phyloP scores from a whole-genome alignment of 2,888 invertebrate genomes.

The Meteorus colon region DNA sequence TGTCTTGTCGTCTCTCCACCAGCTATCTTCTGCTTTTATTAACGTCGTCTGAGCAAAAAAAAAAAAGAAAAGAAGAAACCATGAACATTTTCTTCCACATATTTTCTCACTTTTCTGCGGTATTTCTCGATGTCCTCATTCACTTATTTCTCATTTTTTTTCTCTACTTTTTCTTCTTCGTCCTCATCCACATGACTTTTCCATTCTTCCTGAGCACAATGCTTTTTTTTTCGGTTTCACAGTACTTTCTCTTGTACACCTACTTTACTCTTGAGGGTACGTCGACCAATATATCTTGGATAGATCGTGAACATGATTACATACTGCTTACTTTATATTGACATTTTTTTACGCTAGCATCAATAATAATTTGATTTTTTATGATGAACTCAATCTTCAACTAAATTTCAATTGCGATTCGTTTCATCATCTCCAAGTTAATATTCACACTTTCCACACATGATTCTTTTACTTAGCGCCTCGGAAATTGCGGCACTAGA shows the following conservation, averaged over 20 bases:
- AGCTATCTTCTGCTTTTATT: conserved; percentile 33
- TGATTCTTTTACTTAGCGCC: too few relatives aligned
- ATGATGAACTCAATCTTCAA: too few relatives aligned
- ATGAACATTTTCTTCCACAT: conserved; percentile 24
- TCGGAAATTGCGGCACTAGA: too few relatives aligned
- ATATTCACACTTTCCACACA: too few relatives aligned
- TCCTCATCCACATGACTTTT: conserved; percentile 15
- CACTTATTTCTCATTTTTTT: conserved; percentile 32
- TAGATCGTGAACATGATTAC: background rate
- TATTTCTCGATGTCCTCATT: conserved; percentile 18
- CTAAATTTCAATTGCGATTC: too few relatives aligned
- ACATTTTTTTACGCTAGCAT: too few relatives aligned
- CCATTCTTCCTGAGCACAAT: conserved; percentile 37
- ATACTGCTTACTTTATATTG: background rate
- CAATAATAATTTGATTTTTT: too few relatives aligned
- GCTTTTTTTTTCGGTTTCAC: conserved; percentile 31
- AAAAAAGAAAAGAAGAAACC: conserved; percentile 19
- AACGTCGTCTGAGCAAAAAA: conserved; percentile 13
- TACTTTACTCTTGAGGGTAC: background rate
- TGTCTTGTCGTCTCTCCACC: conserved; percentile 33
- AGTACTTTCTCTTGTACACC: background rate
- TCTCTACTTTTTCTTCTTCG: conserved; percentile 25
- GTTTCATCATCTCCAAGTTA: too few relatives aligned
- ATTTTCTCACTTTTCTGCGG: conserved; percentile 35
- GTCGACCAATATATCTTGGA: background rate